Conservation (phyloP, 1,140 invertebrate species). For the Plutomurus gul region DNA sequence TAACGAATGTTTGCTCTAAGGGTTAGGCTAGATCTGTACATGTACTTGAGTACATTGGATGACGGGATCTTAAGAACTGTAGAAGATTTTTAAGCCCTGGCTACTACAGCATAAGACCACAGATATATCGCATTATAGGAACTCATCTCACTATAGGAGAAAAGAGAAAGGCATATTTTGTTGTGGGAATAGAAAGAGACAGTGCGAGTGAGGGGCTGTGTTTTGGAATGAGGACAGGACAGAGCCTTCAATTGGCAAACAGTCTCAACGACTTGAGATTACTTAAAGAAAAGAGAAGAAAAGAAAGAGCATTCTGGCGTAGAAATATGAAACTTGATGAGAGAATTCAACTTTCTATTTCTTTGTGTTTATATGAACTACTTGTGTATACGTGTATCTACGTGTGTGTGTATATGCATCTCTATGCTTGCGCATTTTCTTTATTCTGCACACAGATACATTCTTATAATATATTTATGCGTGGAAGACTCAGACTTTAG, state of each 20-base stretch:
- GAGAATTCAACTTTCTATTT: not conserved
- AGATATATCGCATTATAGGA: too few relatives aligned
- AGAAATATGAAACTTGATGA: not conserved
- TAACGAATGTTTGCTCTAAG: too few relatives aligned
- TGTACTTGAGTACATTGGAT: too few relatives aligned
- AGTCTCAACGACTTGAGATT: not conserved
- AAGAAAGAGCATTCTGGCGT: constrained; percentile 11
- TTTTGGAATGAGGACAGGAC: not conserved
- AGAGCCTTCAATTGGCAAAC: not conserved
- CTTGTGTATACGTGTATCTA: too few relatives aligned
- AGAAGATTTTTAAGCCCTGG: too few relatives aligned
- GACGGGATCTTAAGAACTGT: too few relatives aligned
- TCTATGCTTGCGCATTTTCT: not conserved
- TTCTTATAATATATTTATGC: too few relatives aligned
- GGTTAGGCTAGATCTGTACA: too few relatives aligned
- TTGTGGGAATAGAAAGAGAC: not conserved
- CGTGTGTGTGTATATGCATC: too few relatives aligned
- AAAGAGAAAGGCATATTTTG: not conserved
- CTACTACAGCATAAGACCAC: too few relatives aligned
- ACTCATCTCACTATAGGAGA: not conserved
- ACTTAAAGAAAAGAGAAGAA: not conserved
- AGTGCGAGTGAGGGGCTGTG: not conserved
- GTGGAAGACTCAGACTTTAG: too few relatives aligned
- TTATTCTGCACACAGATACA: too few relatives aligned
- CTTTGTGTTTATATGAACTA: not conserved